phyloP scores from a whole-genome alignment of 2,888 invertebrate genomes.

The Amiota mariae region DNA sequence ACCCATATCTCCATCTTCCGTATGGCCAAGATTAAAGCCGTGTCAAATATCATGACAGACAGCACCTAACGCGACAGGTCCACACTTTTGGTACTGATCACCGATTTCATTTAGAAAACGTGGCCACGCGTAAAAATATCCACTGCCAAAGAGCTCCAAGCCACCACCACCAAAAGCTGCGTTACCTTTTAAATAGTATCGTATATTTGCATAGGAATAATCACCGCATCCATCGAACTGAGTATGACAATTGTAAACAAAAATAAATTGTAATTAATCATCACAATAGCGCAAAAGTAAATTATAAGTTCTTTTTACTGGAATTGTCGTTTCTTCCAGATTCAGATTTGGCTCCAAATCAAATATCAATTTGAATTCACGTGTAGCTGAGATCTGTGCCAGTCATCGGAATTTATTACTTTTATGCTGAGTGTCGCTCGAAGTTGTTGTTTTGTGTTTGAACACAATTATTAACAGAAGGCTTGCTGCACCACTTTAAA shows the following conservation, averaged over 20 bases:
- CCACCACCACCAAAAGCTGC: conserved; percentile 95
- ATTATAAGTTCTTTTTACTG: conserved; percentile 28
- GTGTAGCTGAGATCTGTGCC: conserved; percentile 46
- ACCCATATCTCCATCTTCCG: conserved; percentile 93
- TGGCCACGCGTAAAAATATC: conserved; percentile 93
- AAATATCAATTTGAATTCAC: conserved; percentile 68
- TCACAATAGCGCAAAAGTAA: conserved; percentile 55
- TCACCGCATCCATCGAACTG: conserved; percentile 81
- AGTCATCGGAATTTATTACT: not conserved
- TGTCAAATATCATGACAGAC: conserved; percentile 93
- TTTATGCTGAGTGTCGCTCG: conserved; percentile 44
- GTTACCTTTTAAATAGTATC: conserved; percentile 83
- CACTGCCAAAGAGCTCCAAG: conserved; percentile 91
- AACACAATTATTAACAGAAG: conserved; percentile 66
- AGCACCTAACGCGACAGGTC: conserved; percentile 85
- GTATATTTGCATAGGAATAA: conserved; percentile 81
- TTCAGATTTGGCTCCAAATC: conserved; percentile 49
- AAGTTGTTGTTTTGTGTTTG: conserved; percentile 45
- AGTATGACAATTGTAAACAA: conserved; percentile 75
- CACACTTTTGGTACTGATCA: conserved; percentile 76
- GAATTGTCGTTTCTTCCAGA: not conserved
- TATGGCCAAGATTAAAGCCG: conserved; percentile 94
- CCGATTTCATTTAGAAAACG: conserved; percentile 80
- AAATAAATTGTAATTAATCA: conserved; percentile 42
- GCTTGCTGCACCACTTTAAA: conserved; percentile 62